Evolutionary conservation across 1,140 invertebrate species (phyloP), one percentile per base, ranked within the genome.

Genomic region (Sarcophaga peregrina): DNA sequence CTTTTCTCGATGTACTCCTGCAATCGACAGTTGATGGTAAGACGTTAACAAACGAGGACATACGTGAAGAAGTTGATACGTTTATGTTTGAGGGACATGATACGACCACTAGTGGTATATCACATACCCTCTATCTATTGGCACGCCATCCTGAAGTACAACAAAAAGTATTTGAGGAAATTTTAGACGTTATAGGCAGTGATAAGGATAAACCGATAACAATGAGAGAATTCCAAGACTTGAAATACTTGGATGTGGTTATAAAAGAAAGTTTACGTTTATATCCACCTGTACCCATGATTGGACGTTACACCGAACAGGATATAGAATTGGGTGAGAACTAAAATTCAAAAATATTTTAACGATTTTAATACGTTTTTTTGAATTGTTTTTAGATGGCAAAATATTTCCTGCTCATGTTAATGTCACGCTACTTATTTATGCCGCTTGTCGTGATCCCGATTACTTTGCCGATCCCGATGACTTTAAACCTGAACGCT

Each of bases 51-150:
- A 91, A 94, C 83, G 87, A 91, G 45, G 94, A 95, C 85, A 94
- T 97, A 11, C 86, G 92, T 82, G 93, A 95, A 90, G 94, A 95
- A 91, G 94, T 95, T 0, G 93, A 95, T 83, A 96, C 95, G 0
- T 95, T 96, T 86, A 95, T 95, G 93, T 96, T 96, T 91, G 94
- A 93, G 90, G 92, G 91, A 7, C 91, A 92, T 68, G 95, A 95
- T 84, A 95, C 95, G 37, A 95, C 94, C 9, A 90, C 93, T 0
- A 87, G 91, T 37, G 92, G 90, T 0, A 89, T 94, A 5, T 87
- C 86, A 52, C 94, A 92, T 91, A 85, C 91, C 4, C 80, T 94
- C 0, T 92, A 92, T 83, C 85, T 88, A 10, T 84, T 94, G 54
- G 91, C 92, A 13, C 88, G 89, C 84, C 85, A 93, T 89, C 91